Percentiles rank a stretch among this genome's conserved stretches.
Evolutionary conservation across 1,140 invertebrate genomes (phyloP).

Genomic region (Drosophila varians): DNA sequence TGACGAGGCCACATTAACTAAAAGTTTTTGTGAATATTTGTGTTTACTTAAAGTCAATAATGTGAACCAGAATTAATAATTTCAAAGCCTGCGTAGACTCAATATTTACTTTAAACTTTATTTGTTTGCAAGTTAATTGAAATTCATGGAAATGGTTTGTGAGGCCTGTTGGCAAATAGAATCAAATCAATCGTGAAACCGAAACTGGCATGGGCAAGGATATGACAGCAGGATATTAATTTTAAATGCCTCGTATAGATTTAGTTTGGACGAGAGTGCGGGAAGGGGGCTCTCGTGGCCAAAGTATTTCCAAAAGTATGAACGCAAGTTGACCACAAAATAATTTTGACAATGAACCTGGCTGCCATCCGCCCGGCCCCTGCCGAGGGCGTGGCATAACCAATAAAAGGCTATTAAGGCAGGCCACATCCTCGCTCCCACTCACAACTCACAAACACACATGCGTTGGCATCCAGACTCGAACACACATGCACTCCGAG

Average conservation of each 20-base stretch:
- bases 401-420: conserved; percentile 71
- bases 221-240: conserved; percentile 39
- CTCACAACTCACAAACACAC: conserved; percentile 1
- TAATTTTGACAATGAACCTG: conserved; percentile 79
- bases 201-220: conserved; percentile 10
- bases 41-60: neutral
- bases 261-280: neutral
- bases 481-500: conserved; percentile 15
- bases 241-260: conserved; percentile 5
- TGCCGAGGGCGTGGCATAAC: conserved; percentile 22
- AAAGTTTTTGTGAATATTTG: neutral
- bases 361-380: conserved; percentile 20
- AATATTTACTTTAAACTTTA: neutral
- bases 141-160: conserved; percentile 14
- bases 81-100: neutral
- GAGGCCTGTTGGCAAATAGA: conserved; percentile 9
- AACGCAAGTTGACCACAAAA: conserved; percentile 79
- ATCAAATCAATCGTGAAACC: conserved; percentile 12
- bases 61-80: neutral
- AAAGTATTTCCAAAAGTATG: conserved; percentile 69
- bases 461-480: conserved; percentile 23
- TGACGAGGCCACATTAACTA: neutral
- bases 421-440: conserved; percentile 33
- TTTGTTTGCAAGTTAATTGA: conserved; percentile 18
- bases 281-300: neutral